Evolutionary conservation across 2,888 invertebrate genomes (phyloP).

Genomic region (Eupithecia abbreviata): DNA sequence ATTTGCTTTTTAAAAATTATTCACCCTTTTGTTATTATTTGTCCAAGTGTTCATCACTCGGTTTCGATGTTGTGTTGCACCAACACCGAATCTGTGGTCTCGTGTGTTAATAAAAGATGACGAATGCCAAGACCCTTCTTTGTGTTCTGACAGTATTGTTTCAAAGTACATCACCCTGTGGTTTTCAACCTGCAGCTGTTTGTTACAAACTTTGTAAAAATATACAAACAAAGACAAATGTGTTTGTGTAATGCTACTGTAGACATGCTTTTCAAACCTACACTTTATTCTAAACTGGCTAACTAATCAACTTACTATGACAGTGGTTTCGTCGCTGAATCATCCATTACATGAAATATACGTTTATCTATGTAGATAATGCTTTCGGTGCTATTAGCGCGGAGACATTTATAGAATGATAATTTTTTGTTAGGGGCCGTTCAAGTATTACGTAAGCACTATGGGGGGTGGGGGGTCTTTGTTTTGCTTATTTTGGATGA

Average conservation of each 20-base stretch:
- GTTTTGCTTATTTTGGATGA: too few relatives aligned
- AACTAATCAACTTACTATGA: too few relatives aligned
- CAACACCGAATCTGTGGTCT: neutral
- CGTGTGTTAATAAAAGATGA: neutral
- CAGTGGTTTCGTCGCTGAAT: too few relatives aligned
- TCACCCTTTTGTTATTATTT: neutral
- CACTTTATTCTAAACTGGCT: neutral
- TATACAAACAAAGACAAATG: neutral
- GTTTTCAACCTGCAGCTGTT: neutral
- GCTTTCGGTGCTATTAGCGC: too few relatives aligned
- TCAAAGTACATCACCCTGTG: neutral
- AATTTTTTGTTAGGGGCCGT: too few relatives aligned
- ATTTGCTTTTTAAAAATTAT: neutral
- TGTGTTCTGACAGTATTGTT: conserved; percentile 1
- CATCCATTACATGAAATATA: too few relatives aligned
- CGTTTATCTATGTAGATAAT: too few relatives aligned
- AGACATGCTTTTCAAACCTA: neutral
- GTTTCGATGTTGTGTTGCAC: neutral
- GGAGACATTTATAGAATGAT: too few relatives aligned
- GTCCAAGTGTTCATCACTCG: neutral
- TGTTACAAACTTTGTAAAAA: neutral
- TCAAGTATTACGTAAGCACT: too few relatives aligned
- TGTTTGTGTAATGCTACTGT: neutral
- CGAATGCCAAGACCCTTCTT: neutral
- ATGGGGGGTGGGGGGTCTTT: too few relatives aligned